Percentiles rank a stretch among this genome's conserved stretches.
phyloP scores from a whole-genome alignment of 2,888 invertebrate genomes.

The Cryptus viduatorius region DNA sequence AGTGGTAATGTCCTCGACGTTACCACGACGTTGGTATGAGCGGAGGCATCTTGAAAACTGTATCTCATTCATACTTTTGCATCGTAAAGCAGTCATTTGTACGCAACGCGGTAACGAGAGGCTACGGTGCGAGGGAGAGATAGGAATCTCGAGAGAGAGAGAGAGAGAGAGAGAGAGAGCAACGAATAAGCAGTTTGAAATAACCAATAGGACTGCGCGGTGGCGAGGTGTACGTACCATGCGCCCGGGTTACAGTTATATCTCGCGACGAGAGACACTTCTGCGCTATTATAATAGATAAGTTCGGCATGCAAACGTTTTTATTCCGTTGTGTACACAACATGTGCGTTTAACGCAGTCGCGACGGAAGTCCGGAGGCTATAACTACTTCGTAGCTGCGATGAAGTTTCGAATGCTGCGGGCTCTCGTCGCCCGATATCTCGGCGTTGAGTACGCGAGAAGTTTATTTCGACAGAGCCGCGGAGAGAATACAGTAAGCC shows the following conservation, averaged over 20 bases:
- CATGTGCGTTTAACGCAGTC: too few relatives aligned
- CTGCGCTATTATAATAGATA: constrained; percentile 80
- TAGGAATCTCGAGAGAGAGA: constrained; percentile 76
- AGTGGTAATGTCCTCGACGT: background rate
- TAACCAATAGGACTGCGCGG: constrained; percentile 55
- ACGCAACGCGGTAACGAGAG: constrained; percentile 72
- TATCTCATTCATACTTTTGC: constrained; percentile 88
- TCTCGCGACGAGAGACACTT: constrained; percentile 66
- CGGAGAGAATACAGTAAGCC: too few relatives aligned
- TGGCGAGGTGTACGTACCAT: too few relatives aligned
- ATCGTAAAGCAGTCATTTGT: constrained; percentile 87
- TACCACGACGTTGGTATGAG: constrained; percentile 68
- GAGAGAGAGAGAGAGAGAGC: constrained; percentile 79
- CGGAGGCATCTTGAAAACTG: constrained; percentile 84
- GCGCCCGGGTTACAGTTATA: too few relatives aligned
- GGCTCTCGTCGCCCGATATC: too few relatives aligned
- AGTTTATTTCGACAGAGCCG: too few relatives aligned
- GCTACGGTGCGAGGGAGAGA: constrained; percentile 25
- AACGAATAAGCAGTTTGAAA: constrained; percentile 40
- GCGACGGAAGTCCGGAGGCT: too few relatives aligned
- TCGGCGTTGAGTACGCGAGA: too few relatives aligned
- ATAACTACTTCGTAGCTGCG: background rate
- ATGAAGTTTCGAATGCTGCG: too few relatives aligned
- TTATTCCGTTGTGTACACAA: constrained; percentile 69
- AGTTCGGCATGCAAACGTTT: constrained; percentile 77